Conservation (phyloP, 2,113 vertebrate species). For the Mugil cephalus region DNA sequence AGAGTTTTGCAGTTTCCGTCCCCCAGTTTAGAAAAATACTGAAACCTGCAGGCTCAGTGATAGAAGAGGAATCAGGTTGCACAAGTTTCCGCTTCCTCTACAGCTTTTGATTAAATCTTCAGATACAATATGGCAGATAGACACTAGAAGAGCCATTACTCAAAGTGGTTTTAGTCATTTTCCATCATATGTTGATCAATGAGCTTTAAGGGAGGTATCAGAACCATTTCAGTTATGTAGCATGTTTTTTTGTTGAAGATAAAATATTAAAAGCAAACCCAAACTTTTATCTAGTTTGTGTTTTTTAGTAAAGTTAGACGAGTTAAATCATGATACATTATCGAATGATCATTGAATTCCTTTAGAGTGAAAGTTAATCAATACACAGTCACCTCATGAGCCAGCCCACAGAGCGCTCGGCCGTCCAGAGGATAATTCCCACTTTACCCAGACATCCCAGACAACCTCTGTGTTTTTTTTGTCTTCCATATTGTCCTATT, state of each 20-base stretch:
- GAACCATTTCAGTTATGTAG: background rate
- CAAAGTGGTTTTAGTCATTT: conserved; percentile 16
- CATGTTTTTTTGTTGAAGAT: too few species aligned
- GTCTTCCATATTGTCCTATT: conserved; percentile 12
- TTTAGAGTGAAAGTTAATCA: conserved; percentile 13
- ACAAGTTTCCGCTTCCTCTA: too few species aligned
- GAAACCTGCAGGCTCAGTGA: too few species aligned
- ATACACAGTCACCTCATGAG: conserved; percentile 39
- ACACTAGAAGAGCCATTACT: conserved; percentile 10
- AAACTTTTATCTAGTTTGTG: too few species aligned
- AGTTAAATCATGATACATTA: background rate
- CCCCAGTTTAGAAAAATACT: too few species aligned
- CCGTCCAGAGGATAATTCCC: conserved; percentile 38
- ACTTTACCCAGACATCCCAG: conserved; percentile 37
- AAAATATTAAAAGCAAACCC: too few species aligned
- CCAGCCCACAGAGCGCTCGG: conserved; percentile 47
- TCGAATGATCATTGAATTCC: background rate
- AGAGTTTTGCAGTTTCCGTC: too few species aligned
- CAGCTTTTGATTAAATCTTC: too few species aligned
- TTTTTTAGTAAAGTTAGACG: background rate
- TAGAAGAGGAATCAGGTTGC: too few species aligned
- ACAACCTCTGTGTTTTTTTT: conserved; percentile 16
- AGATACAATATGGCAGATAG: background rate
- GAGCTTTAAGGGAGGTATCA: background rate
- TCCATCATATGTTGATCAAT: background rate